Percentiles rank a stretch among this genome's conserved stretches.
phyloP scores from a whole-genome alignment of 2,888 invertebrate species.

The Chelonus formosanus region DNA sequence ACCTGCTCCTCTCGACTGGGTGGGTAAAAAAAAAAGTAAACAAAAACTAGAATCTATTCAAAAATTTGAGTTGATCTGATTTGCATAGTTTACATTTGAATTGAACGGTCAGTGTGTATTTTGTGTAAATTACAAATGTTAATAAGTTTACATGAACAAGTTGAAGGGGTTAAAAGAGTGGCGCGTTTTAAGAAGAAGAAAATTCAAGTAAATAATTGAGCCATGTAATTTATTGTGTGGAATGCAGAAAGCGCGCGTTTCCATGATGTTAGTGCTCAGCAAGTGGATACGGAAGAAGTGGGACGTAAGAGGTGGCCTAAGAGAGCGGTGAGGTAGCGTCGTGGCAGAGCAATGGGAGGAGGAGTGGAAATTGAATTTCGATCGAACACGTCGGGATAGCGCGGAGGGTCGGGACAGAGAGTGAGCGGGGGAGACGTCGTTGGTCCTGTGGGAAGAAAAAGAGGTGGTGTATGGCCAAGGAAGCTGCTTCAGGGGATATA shows the following conservation, averaged over 20 bases:
- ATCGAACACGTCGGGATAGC: slow-evolving; percentile 56
- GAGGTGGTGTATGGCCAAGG: slow-evolving; percentile 14
- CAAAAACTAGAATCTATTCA: no score
- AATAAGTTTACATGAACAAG: no score
- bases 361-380: slow-evolving; percentile 64
- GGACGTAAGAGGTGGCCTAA: slow-evolving; percentile 23
- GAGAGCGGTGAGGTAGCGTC: slow-evolving; percentile 34
- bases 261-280: slow-evolving; percentile 30
- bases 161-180: not conserved
- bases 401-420: slow-evolving; percentile 40
- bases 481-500: slow-evolving; percentile 39
- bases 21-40: no score
- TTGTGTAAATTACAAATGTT: no score
- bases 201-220: slow-evolving; percentile 63
- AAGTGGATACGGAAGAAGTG: slow-evolving; percentile 15
- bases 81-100: no score
- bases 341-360: slow-evolving; percentile 47
- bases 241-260: slow-evolving; percentile 56
- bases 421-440: slow-evolving; percentile 24
- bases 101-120: no score
- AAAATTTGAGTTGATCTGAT: no score
- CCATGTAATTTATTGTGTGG: slow-evolving; percentile 61
- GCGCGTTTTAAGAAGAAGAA: slow-evolving; percentile 37
- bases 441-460: slow-evolving; percentile 20
- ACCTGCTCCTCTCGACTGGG: no score